Conservation (phyloP, 2,797 vertebrate species). For the Ptychadena robeensis region DNA sequence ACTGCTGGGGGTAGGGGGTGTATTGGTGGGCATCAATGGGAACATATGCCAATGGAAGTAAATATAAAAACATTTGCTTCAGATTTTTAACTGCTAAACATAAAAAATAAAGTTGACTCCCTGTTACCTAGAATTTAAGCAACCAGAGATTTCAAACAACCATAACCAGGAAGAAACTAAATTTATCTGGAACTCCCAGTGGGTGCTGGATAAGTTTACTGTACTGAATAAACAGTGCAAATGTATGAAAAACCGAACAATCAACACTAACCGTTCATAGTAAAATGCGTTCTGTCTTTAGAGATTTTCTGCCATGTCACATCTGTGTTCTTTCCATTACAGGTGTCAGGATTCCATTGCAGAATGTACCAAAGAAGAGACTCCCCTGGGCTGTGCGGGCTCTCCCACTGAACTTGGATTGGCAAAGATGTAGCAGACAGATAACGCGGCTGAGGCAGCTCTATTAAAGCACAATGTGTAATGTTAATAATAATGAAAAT, state of each 20-base stretch:
- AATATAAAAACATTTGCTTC: no score
- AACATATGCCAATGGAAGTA: no score
- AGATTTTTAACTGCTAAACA: no score
- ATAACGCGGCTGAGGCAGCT: conserved; percentile 64
- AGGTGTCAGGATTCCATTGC: conserved; percentile 72
- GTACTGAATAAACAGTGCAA: background rate
- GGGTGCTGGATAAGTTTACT: no score
- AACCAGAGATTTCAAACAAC: no score
- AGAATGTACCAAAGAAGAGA: conserved; percentile 72
- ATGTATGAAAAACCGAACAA: background rate
- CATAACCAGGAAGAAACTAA: no score
- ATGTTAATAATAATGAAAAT: background rate
- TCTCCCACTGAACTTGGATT: conserved; percentile 66
- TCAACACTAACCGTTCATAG: background rate
- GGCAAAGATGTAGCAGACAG: conserved; percentile 53
- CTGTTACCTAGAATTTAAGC: no score
- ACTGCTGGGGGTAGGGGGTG: no score
- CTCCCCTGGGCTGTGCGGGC: background rate
- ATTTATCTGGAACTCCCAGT: no score
- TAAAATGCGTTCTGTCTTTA: background rate
- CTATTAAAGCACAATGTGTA: conserved; percentile 63
- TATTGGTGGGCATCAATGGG: no score
- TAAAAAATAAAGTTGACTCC: no score
- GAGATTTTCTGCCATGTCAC: conserved; percentile 72
- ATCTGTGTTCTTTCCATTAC: background rate